phyloP scores from a whole-genome alignment of 2,113 vertebrate genomes.

The Gila orcuttii region DNA sequence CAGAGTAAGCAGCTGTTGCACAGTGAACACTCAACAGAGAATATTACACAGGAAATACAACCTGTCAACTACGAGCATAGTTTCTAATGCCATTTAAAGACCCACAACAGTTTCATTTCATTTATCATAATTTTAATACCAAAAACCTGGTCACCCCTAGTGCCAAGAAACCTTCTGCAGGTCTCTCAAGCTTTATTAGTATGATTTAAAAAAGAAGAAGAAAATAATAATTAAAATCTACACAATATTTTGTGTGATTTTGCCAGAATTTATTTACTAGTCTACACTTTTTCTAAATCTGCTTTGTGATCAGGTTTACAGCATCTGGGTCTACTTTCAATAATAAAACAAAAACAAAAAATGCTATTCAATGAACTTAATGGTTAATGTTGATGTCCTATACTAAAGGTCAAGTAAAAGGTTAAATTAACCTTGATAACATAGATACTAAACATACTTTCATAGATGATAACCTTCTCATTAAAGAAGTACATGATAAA shows the following conservation, averaged over 20 bases:
- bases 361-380: not conserved
- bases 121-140: not conserved
- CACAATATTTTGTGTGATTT: not conserved
- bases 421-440: not conserved
- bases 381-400: not conserved
- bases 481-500: not conserved
- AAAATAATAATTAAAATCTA: not conserved
- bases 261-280: not conserved
- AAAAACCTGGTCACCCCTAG: not conserved
- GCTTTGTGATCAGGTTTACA: not conserved
- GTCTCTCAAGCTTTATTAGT: not conserved
- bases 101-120: not conserved
- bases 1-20: not conserved
- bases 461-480: not conserved
- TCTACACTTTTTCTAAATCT: not conserved
- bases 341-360: not conserved
- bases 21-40: too few species aligned
- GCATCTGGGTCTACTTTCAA: not conserved
- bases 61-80: not conserved
- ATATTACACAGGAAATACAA: constrained; percentile 23
- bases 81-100: constrained; percentile 5
- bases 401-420: not conserved
- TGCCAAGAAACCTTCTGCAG: not conserved
- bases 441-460: not conserved
- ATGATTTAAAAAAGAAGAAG: too few species aligned